Conservation (phyloP, 2,888 invertebrate species). For the Idaea dimidiata region DNA sequence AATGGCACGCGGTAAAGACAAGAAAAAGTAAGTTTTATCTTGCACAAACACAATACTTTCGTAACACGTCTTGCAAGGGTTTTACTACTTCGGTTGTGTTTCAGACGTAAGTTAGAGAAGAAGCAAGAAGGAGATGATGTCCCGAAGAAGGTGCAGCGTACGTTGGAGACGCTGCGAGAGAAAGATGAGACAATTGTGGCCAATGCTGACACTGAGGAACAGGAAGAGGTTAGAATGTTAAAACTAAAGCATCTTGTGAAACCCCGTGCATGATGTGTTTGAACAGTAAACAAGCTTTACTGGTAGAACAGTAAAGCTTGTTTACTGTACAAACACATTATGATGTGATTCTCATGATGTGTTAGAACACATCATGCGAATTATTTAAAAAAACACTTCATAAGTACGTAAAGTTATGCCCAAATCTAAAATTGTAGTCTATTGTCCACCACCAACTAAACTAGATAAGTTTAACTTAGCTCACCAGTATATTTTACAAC, state of each 20-base stretch:
- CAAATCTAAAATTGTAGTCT: too few species aligned
- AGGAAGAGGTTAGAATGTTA: slow-evolving; percentile 82
- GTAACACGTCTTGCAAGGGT: slow-evolving; percentile 9
- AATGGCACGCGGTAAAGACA: slow-evolving; percentile 76
- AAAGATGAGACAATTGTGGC: slow-evolving; percentile 94
- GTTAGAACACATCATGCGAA: too few species aligned
- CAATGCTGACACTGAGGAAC: slow-evolving; percentile 88
- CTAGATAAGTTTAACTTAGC: not conserved
- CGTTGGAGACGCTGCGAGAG: slow-evolving; percentile 95
- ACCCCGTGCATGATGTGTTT: too few species aligned
- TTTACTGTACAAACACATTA: too few species aligned
- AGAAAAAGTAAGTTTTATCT: slow-evolving; percentile 67
- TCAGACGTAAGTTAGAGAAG: slow-evolving; percentile 71
- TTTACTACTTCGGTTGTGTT: slow-evolving; percentile 18
- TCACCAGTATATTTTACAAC: slow-evolving; percentile 1
- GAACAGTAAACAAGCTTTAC: too few species aligned
- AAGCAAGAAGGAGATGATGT: slow-evolving; percentile 74
- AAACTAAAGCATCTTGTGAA: not conserved
- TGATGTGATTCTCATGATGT: too few species aligned
- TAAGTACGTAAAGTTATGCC: too few species aligned
- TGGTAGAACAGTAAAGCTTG: too few species aligned
- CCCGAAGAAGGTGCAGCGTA: slow-evolving; percentile 86
- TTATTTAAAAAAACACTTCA: too few species aligned
- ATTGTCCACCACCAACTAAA: too few species aligned
- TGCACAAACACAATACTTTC: slow-evolving; percentile 4